Percentiles rank a stretch among this genome's conserved stretches.
Evolutionary conservation across 2,797 vertebrate species (phyloP).

Genomic region (Halcyon chelicuti): DNA sequence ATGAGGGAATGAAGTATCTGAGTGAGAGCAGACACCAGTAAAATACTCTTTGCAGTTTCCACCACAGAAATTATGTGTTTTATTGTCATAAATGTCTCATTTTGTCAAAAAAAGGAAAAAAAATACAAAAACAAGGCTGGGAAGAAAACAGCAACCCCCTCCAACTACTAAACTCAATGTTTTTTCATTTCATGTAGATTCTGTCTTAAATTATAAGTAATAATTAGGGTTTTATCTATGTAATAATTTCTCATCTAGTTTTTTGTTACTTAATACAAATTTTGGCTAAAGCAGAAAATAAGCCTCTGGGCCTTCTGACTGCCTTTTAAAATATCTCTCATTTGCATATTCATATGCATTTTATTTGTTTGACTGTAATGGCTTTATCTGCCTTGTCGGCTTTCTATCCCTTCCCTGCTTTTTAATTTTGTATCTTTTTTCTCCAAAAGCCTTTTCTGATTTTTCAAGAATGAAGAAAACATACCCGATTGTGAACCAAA

Average conservation of each 20-base stretch:
- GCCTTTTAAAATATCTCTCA: background rate
- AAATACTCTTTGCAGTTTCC: background rate
- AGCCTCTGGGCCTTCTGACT: background rate
- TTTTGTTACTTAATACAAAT: background rate
- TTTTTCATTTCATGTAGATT: background rate
- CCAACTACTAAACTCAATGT: background rate
- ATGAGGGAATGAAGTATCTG: background rate
- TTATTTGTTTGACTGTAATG: background rate
- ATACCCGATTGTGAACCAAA: background rate
- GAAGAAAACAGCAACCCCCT: background rate
- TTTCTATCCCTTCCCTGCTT: background rate
- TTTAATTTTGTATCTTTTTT: background rate
- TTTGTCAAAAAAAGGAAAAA: background rate
- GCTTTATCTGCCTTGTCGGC: background rate
- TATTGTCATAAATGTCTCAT: background rate
- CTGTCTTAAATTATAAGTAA: background rate
- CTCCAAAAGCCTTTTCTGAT: background rate
- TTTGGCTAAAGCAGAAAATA: background rate
- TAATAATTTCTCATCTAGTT: background rate
- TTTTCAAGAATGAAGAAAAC: background rate
- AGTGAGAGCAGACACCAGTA: background rate
- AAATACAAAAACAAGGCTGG: accelerated
- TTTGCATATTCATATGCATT: background rate
- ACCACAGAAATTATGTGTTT: background rate
- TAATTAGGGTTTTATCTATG: background rate